phyloP scores from a whole-genome alignment of 2,797 vertebrate species.

The Dicrostonyx torquatus region DNA sequence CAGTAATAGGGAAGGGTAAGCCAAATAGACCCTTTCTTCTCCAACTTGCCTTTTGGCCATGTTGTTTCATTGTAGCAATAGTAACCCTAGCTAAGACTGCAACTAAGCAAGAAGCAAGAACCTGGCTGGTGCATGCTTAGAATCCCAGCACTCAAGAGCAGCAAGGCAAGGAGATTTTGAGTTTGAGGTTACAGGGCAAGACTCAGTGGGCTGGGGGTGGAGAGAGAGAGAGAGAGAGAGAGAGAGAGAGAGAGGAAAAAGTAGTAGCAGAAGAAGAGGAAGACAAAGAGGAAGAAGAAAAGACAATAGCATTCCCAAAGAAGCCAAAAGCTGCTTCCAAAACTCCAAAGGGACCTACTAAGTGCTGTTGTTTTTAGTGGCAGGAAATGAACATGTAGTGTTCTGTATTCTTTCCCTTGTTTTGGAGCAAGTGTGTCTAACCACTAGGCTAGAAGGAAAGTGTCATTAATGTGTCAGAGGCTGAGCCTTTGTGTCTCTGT shows the following conservation, averaged over 20 bases:
- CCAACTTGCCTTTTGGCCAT: neutral
- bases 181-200: neutral
- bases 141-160: neutral
- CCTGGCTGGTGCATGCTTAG: neutral
- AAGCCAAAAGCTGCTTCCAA: neutral
- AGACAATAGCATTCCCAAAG: neutral
- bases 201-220: neutral
- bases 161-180: neutral
- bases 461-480: neutral
- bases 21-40: neutral
- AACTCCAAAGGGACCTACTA: neutral
- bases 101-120: neutral
- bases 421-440: neutral
- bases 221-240: neutral
- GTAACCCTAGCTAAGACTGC: neutral
- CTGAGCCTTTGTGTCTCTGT: neutral
- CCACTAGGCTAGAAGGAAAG: neutral
- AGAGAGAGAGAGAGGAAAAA: neutral
- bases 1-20: neutral
- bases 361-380: neutral
- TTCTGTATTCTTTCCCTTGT: neutral
- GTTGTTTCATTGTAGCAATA: neutral
- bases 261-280: neutral
- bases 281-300: too few species aligned
- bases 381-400: neutral